Evolutionary conservation across 2,113 vertebrate species (phyloP).

Genomic region (Lucifuga dentata): DNA sequence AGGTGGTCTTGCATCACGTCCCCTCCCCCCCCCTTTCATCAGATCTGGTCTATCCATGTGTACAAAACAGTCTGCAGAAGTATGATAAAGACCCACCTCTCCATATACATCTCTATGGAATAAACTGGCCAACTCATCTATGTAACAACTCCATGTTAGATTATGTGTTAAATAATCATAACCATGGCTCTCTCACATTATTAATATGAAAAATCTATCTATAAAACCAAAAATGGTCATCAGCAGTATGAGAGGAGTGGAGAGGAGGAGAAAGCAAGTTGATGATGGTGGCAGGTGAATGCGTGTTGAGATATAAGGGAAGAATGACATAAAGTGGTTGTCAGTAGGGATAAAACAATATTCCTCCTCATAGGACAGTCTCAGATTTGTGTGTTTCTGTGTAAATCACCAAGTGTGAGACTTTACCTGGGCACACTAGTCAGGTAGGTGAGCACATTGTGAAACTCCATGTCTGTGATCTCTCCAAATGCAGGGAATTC

Average conservation of each 20-base stretch:
- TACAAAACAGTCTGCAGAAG: constrained; percentile 28
- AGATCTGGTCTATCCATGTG: constrained; percentile 5
- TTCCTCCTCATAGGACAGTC: no score
- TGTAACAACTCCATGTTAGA: no score
- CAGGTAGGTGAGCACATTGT: constrained; percentile 95
- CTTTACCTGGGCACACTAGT: constrained; percentile 94
- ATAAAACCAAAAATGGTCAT: neutral
- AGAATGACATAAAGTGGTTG: no score
- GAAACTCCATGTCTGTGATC: constrained; percentile 93
- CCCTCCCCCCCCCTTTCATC: constrained; percentile 5
- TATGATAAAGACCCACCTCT: constrained; percentile 21
- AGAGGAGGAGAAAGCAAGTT: neutral
- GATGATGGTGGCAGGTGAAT: no score
- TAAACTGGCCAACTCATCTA: no score
- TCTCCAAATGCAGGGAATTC: constrained; percentile 94
- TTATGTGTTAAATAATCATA: no score
- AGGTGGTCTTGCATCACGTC: neutral
- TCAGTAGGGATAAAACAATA: no score
- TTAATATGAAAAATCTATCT: neutral
- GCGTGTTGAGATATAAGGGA: no score
- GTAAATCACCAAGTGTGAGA: neutral
- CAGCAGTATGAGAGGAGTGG: neutral
- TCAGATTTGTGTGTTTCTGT: neutral
- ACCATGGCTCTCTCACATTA: no score
- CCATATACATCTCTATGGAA: neutral